A percentile compares a stretch with the other conserved stretches of the same genome.
Conservation (phyloP, 1,140 invertebrate species). For the Heliconius himera region DNA sequence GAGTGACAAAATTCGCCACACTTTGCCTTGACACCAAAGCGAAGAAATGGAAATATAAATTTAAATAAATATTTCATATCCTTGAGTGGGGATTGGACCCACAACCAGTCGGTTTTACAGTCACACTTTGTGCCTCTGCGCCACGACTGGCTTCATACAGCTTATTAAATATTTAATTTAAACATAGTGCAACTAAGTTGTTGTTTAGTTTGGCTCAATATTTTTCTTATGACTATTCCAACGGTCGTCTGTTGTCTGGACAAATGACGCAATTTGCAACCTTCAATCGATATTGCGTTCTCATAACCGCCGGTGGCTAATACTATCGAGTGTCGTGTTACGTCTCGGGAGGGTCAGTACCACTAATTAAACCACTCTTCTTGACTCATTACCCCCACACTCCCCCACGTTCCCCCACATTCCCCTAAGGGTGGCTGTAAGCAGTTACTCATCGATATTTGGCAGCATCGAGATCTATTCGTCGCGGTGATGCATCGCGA, state of each 20-base stretch:
- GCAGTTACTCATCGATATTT: slow-evolving; percentile 52
- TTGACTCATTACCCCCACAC: slow-evolving; percentile 37
- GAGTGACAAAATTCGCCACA: too few relatives aligned
- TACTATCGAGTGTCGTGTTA: slow-evolving; percentile 34
- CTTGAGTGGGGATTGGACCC: too few relatives aligned
- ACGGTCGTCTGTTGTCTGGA: slow-evolving; percentile 17
- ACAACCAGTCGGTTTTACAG: too few relatives aligned
- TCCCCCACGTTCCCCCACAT: too few relatives aligned
- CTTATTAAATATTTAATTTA: too few relatives aligned
- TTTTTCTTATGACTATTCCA: slow-evolving; percentile 21
- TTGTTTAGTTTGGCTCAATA: not conserved
- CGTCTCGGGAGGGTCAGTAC: slow-evolving; percentile 43
- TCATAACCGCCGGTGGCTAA: slow-evolving; percentile 22
- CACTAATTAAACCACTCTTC: slow-evolving; percentile 44
- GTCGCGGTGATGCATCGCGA: slow-evolving; percentile 53
- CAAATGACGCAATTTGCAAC: slow-evolving; percentile 36
- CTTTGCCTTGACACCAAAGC: too few relatives aligned
- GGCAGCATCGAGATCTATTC: slow-evolving; percentile 58
- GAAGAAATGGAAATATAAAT: too few relatives aligned
- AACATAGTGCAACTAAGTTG: not conserved
- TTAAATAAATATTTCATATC: too few relatives aligned
- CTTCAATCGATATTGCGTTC: slow-evolving; percentile 38
- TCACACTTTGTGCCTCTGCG: too few relatives aligned
- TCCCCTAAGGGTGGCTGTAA: slow-evolving; percentile 16
- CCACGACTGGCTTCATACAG: too few relatives aligned